phyloP scores from a whole-genome alignment of 2,113 vertebrate genomes.

The Apaloderma vittatum region DNA sequence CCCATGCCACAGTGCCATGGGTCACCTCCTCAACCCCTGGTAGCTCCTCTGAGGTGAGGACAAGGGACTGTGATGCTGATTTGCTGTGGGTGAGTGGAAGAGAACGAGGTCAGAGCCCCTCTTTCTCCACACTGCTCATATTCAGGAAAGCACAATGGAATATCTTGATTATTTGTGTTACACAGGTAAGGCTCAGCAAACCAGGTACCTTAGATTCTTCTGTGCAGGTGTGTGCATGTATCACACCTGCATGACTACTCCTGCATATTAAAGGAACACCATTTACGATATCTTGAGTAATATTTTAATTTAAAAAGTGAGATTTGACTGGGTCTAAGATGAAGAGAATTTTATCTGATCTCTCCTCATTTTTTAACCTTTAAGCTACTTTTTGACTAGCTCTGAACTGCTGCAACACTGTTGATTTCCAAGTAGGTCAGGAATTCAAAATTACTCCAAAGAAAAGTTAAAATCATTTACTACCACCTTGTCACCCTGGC shows the following conservation, averaged over 20 bases:
- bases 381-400: neutral
- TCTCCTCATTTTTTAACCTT: neutral
- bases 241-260: neutral
- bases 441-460: neutral
- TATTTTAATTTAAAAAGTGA: neutral
- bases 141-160: neutral
- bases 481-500: neutral
- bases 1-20: rapidly evolving
- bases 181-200: neutral
- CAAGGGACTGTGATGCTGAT: rapidly evolving
- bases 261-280: neutral
- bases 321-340: neutral
- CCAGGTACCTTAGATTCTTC: neutral
- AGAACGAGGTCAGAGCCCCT: neutral
- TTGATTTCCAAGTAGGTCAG: neutral
- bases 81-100: neutral
- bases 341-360: neutral
- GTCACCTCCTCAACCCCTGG: neutral
- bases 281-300: neutral
- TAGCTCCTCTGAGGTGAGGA: neutral
- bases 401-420: neutral
- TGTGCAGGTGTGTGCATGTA: too few species aligned
- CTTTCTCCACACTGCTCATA: neutral
- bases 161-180: rapidly evolving
- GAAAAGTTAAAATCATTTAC: neutral